Conservation (phyloP, 2,113 vertebrate species). For the Dolichallabes microphthalmus region DNA sequence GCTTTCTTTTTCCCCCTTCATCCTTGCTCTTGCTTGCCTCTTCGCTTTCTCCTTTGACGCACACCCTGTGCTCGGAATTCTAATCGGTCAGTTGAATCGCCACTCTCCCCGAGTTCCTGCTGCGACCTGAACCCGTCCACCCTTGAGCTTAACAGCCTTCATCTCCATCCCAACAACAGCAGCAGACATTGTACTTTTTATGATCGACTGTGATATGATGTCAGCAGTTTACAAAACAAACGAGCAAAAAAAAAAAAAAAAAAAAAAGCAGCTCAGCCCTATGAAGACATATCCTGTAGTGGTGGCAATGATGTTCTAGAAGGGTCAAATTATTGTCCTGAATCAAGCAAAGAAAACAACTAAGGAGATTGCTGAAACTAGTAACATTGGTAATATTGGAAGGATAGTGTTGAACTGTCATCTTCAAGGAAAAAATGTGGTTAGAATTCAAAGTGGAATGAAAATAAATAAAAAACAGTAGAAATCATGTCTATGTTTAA, state of each 20-base stretch:
- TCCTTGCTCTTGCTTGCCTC: slow-evolving; percentile 2
- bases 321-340: too few relatives aligned
- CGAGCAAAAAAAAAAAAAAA: too few relatives aligned
- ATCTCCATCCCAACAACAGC: not conserved
- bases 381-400: too few relatives aligned
- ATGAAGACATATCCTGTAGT: too few relatives aligned
- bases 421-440: too few relatives aligned
- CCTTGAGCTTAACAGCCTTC: slow-evolving; percentile 31
- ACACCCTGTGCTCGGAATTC: slow-evolving; percentile 45
- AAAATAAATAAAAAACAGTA: too few relatives aligned
- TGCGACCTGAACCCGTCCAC: slow-evolving; percentile 42
- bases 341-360: too few relatives aligned
- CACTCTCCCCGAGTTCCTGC: slow-evolving; percentile 33
- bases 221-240: not conserved
- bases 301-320: too few relatives aligned
- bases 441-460: too few relatives aligned
- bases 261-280: not conserved
- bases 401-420: too few relatives aligned
- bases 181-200: not conserved
- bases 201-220: not conserved
- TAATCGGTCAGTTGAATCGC: slow-evolving; percentile 31
- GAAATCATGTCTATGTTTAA: too few relatives aligned
- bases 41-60: slow-evolving; percentile 49
- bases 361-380: too few relatives aligned
- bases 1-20: not conserved